Conservation (phyloP, 2,888 invertebrate genomes). For the Metacarcinus magister region DNA sequence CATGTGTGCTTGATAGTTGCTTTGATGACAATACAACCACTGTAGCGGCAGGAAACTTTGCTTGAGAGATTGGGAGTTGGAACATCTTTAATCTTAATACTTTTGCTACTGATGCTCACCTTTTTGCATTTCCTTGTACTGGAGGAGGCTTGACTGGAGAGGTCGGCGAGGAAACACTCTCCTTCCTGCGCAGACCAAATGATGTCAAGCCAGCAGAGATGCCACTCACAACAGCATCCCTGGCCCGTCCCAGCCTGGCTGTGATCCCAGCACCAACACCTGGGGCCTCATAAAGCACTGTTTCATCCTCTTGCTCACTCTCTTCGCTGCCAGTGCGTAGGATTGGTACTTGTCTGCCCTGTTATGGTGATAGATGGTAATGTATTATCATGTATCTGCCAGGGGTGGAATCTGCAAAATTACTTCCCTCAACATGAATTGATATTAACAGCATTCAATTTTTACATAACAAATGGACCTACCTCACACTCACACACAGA, state of each 20-base stretch:
- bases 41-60: too few species aligned
- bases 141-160: conserved; percentile 64
- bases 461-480: background rate
- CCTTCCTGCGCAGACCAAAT: conserved; percentile 72
- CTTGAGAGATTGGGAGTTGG: background rate
- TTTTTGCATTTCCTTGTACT: background rate
- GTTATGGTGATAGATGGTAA: background rate
- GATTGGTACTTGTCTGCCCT: conserved; percentile 78
- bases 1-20: too few species aligned
- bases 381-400: background rate
- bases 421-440: background rate
- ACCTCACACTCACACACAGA: background rate
- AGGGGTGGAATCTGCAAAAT: background rate
- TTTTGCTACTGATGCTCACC: conserved; percentile 9
- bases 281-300: conserved; percentile 72
- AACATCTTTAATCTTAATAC: background rate
- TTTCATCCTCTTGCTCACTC: conserved; percentile 77
- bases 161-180: conserved; percentile 73
- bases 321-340: conserved; percentile 80
- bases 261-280: conserved; percentile 73
- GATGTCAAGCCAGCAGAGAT: conserved; percentile 78
- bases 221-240: conserved; percentile 79
- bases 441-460: background rate
- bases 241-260: conserved; percentile 78
- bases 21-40: too few species aligned